Base-by-base conservation (phyloP, 1,140 invertebrate genomes). In the Acyrthosiphon pisum region DNA sequence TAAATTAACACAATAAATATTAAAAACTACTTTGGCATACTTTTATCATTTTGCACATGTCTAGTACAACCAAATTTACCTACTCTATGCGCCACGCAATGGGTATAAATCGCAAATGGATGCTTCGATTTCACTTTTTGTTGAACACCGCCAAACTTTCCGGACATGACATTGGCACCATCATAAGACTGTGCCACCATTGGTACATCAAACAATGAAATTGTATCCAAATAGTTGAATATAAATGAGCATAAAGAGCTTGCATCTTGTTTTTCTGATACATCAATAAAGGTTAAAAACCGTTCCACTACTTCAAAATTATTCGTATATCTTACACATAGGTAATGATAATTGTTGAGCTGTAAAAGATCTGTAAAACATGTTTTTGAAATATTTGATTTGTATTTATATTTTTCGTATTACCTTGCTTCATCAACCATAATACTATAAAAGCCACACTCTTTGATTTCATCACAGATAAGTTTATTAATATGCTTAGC, bases 251-350 rank as follows among this genome's bases (percentile, higher is more conserved):
- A 76, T 76, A 35, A 60, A 60, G 68, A 76, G n/a, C 11, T 76
- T 46, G 46, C 86, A 35, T 88, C 30, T 88, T 48, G 41, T 14
- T 46, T 48, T 88, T 48, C 30, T 46, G 46, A 88, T 46, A 44
- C 41, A 48, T 88, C 30, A 88, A 88, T 88, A 88, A 88, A 88
- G 20, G 30, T 50, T n/a, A 89, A 89, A 50, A 89, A 89, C 35
- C 18, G 87, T 89, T 89, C 87, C 11, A 35, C 20, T 35, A 56
- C 48, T n/a, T 50, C n/a, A 50, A 89, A 50, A 7, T 89, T 50
- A 35, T 50, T 89, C 23, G 44, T 35, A 89, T 56, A 89, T 53
- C 87, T 89, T 50, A 89, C 20, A 53, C 87, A 89, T n/a, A n/a
- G n/a, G n/a, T 26, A 89, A 50, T 41, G 48, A 89, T 50, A 89